Conservation (phyloP, 2,888 invertebrate species). For the Gymnoscelis rufifasciata region DNA sequence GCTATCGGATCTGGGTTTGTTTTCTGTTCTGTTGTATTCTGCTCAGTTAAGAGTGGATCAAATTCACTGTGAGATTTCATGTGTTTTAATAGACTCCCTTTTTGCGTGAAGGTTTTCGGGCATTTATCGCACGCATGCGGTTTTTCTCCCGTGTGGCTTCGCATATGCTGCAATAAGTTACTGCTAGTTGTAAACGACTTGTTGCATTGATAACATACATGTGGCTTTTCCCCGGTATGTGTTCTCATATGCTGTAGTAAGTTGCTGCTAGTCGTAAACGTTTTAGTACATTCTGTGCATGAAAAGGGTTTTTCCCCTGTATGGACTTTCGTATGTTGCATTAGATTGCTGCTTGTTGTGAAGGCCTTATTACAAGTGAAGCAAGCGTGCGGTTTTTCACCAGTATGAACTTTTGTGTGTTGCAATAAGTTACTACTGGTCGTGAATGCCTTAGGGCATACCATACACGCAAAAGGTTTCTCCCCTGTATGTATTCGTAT, state of each 20-base stretch:
- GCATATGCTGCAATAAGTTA: conserved; percentile 9
- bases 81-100: conserved; percentile 13
- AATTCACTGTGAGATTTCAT: conserved; percentile 11
- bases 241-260: conserved; percentile 12
- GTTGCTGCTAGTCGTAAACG: conserved; percentile 9
- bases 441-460: conserved; percentile 7
- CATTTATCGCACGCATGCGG: conserved; percentile 14
- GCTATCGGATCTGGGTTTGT: background rate
- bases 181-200: conserved; percentile 13
- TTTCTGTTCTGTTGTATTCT: background rate
- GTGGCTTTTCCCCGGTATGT: conserved; percentile 10
- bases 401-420: conserved; percentile 13
- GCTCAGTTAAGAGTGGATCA: background rate
- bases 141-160: conserved; percentile 8
- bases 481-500: conserved; percentile 9
- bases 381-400: conserved; percentile 13
- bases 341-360: conserved; percentile 10
- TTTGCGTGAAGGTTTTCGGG: conserved; percentile 12
- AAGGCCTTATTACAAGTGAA: conserved; percentile 12
- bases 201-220: conserved; percentile 13
- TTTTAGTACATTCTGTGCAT: conserved; percentile 1
- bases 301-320: conserved; percentile 9
- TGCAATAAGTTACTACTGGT: conserved; percentile 14
- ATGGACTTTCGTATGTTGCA: conserved; percentile 7
- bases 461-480: conserved; percentile 4